Evolutionary conservation across 1,140 invertebrate species (phyloP).

Genomic region (Drosophila setifemur): DNA sequence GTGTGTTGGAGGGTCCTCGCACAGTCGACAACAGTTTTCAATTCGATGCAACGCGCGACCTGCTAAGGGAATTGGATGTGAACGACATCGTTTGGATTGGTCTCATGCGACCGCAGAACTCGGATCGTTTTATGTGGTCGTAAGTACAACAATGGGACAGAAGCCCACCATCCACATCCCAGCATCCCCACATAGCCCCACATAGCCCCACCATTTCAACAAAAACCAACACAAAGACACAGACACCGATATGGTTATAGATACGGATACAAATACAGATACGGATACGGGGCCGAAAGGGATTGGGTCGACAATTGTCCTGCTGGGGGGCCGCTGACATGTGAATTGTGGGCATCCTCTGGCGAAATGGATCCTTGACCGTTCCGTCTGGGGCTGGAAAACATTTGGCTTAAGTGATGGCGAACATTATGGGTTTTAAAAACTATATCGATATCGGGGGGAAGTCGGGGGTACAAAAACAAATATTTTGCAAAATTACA

Average conservation of each 20-base stretch:
- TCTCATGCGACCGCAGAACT: slow-evolving; percentile 86
- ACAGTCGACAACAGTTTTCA: slow-evolving; percentile 88
- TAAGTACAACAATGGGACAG: slow-evolving; percentile 84
- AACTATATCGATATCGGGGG: no score
- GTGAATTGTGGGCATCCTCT: slow-evolving; percentile 36
- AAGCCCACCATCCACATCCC: neutral
- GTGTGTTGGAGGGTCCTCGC: no score
- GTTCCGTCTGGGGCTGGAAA: neutral
- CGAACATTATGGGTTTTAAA: no score
- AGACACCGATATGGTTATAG: neutral
- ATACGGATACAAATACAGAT: neutral
- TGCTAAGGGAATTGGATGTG: slow-evolving; percentile 89
- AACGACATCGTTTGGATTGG: slow-evolving; percentile 89
- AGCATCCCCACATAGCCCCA: neutral
- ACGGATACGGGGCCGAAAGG: slow-evolving; percentile 1
- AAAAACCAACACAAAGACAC: slow-evolving; percentile 31
- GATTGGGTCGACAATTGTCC: slow-evolving; percentile 51
- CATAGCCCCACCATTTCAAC: neutral
- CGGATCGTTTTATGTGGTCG: slow-evolving; percentile 88
- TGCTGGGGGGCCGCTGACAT: slow-evolving; percentile 49
- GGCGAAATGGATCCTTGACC: slow-evolving; percentile 8
- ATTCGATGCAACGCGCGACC: slow-evolving; percentile 88
- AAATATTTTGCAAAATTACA: no score
- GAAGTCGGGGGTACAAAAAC: no score
- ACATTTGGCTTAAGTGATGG: no score